phyloP scores from a whole-genome alignment of 2,888 invertebrate species.

The Cryptocephalus primarius region DNA sequence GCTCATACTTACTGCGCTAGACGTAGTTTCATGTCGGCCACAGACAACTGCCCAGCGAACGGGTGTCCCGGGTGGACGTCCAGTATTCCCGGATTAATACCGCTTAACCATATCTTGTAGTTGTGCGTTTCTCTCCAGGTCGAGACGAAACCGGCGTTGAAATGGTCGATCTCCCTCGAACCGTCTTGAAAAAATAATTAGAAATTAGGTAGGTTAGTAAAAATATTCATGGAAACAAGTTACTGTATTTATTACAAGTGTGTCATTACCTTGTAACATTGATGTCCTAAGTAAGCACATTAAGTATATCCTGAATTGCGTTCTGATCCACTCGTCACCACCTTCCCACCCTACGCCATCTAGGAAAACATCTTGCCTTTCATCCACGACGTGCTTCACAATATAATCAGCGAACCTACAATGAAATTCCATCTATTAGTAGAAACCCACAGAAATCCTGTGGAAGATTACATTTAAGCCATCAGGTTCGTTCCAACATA shows the following conservation, averaged over 20 bases:
- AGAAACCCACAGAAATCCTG: too few relatives aligned
- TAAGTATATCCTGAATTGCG: conserved; percentile 83
- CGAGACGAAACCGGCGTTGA: conserved; percentile 70
- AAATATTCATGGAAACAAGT: conserved; percentile 1
- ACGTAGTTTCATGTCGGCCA: conserved; percentile 86
- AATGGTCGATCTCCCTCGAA: conserved; percentile 74
- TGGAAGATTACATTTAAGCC: background rate
- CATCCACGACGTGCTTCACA: conserved; percentile 58
- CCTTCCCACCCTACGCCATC: conserved; percentile 80
- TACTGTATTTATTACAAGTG: too few relatives aligned
- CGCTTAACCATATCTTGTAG: conserved; percentile 72
- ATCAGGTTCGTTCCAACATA: background rate
- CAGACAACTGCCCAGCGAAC: conserved; percentile 87
- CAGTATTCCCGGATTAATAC: conserved; percentile 55
- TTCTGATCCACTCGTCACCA: conserved; percentile 92
- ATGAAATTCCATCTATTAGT: background rate
- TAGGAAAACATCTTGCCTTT: conserved; percentile 57
- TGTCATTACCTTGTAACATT: conserved; percentile 53
- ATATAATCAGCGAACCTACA: conserved; percentile 77
- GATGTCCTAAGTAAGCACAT: conserved; percentile 73
- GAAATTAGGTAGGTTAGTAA: background rate
- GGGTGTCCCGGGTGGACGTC: conserved; percentile 77
- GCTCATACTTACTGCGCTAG: conserved; percentile 69
- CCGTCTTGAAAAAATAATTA: conserved; percentile 45
- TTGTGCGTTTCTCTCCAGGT: conserved; percentile 84